Base-by-base conservation (phyloP, 1,140 invertebrate species). In the Hypsibius dujardini region DNA sequence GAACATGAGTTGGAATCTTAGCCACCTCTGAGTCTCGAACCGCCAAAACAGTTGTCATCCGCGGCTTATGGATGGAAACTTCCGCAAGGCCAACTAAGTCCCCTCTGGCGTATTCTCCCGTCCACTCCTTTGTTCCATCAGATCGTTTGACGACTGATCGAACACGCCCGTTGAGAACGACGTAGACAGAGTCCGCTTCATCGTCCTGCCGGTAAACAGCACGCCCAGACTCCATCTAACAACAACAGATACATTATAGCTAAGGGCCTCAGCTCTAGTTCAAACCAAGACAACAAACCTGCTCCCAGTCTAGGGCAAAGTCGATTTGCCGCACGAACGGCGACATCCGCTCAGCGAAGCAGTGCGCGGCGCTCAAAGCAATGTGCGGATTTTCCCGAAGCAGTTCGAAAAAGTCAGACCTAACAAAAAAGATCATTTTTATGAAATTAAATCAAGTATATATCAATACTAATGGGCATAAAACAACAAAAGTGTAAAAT, bases 291-390 rank as follows among this genome's bases (percentile, higher is more conserved):
- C 2, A 28, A 72, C n/a, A 28, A n/a, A 96, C 81, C 77, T 95
- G 94, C 59, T 90, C 86, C 96, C 95, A 99, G 79, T 98, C 95
- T 1, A 99, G 80, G 14, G 95, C 95, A 82, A 98, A 99, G 83
- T 99, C 96, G 47, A 98, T 95, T 82, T 98, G 95, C 75, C 96
- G 82, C 0, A 98, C 93, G 81, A 98, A 96, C 0, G 94, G 88
- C 71, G 95, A 98, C 56, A 99, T 82, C 56, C 94, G 84, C 69
- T 86, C 83, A 2, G 98, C 89, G 1, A 98, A 92, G 1, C 89
- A 89, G 76, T 94, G 89, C 12, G 94, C 94, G 69, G 96, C 86
- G 75, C 95, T 89, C 3, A 99, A 80, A 47, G 95, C 90, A 1
- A 95, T 87, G 46, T 87, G 86, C 0, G 95, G 95, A 72, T 87